Base-by-base conservation (phyloP, 2,113 vertebrate species). In the Cardinalis cardinalis region DNA sequence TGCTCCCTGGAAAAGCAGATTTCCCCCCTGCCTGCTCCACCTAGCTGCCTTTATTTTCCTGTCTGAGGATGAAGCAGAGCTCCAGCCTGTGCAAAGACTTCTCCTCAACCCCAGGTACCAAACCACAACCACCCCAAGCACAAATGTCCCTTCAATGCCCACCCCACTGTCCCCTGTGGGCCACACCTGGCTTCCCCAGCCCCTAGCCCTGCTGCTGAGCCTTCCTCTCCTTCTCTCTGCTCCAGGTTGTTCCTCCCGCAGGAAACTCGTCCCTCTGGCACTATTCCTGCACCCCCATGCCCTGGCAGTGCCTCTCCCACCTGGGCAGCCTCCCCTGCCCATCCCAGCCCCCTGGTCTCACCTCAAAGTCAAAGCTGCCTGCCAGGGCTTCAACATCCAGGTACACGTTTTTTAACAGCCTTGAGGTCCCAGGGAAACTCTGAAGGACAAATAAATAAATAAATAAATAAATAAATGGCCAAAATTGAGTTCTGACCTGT, bases 351-450 rank as follows among this genome's bases (percentile, higher is more conserved):
- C 14, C 0, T 12, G 5, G 0, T 51, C 96, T 75, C 93, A 99
- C 99, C 99, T 99, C 98, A 7, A 98, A 98, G 17, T 97, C 97
- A 18, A 98, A 98, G 87, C 97, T 96, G 49, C 92, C 97, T 74
- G 97, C 98, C 48, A 99, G 96, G 6, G 92, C 90, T 5, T 97
- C 97, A 25, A 99, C 41, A 70, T 99, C 98, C 78, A 99, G 60
- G 44, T 98, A 97, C 60, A 99, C 85, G 36, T 99, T 99, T 94
- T 97, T 98, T 34, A 98, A 84, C 32, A 98, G 95, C 2, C 94
- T 72, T 6, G 96, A 83, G 31, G 97, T 95, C 41, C 95, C 97
- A 9, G 0, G 49, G 28, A 91, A 94, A 91, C 97, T 98, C 97
- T 98, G 78, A 29, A 40, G 61, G 91, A 28, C 52, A 5, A 56